Evolutionary conservation across 2,888 invertebrate species (phyloP).

Genomic region (Metallyticus violacea): DNA sequence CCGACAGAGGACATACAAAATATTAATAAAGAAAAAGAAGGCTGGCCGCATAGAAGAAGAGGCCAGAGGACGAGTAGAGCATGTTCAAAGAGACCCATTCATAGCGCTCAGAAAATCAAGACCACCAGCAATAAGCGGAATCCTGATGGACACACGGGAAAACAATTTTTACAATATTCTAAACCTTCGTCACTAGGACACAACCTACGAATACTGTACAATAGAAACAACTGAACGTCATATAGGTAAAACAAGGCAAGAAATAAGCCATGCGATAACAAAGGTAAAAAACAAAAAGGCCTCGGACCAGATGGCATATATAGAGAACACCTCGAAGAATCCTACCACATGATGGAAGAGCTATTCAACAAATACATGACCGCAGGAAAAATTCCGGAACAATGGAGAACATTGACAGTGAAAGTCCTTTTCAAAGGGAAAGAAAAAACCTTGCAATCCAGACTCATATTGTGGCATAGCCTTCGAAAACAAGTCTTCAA

Average conservation of each 20-base stretch:
- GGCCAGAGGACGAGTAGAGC: not conserved
- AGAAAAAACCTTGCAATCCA: not conserved
- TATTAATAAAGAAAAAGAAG: not conserved
- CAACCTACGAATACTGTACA: not conserved
- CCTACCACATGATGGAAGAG: not conserved
- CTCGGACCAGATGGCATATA: not conserved
- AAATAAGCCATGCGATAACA: not conserved
- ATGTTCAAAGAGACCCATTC: no score
- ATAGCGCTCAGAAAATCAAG: not conserved
- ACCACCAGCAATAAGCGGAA: not conserved
- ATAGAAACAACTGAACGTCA: not conserved
- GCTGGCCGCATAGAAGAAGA: not conserved
- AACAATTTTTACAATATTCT: not conserved
- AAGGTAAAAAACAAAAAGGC: not conserved
- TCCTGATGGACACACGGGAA: not conserved
- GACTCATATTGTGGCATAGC: not conserved
- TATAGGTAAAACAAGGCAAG: not conserved
- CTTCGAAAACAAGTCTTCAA: not conserved
- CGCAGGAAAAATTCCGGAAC: not conserved
- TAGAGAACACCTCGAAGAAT: not conserved
- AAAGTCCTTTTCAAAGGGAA: not conserved
- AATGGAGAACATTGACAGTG: not conserved
- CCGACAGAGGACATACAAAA: not conserved
- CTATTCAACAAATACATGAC: not conserved
- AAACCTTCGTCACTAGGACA: not conserved